A percentile compares a stretch with the other conserved stretches of the same genome.
phyloP scores from a whole-genome alignment of 2,888 invertebrate genomes.

The Lepeophtheirus nordmannii region DNA sequence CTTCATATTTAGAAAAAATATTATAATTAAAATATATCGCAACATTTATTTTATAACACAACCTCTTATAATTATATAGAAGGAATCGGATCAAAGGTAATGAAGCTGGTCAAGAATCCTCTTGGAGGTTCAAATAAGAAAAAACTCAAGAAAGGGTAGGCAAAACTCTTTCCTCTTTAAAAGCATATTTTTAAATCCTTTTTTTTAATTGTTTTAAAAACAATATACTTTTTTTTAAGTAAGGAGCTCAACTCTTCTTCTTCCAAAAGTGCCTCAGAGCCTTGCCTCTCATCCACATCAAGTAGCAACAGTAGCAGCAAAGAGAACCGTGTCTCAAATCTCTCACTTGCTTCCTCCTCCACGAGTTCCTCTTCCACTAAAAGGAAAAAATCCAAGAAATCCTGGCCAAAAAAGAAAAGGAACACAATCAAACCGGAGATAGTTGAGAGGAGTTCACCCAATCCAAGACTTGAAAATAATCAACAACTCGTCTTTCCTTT shows the following conservation, averaged over 20 bases:
- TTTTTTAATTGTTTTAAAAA: not conserved
- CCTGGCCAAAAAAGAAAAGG: not conserved
- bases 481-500: slow-evolving; percentile 5
- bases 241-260: no score
- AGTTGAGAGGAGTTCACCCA: not conserved
- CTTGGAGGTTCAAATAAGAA: not conserved
- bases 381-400: not conserved
- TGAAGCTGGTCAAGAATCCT: not conserved
- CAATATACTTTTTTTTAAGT: not conserved
- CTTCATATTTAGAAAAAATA: no score
- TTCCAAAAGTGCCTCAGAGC: not conserved
- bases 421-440: not conserved
- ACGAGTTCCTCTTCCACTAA: not conserved
- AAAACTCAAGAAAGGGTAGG: no score
- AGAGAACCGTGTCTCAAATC: not conserved
- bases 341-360: not conserved
- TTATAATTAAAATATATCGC: no score
- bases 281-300: not conserved
- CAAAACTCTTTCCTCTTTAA: not conserved
- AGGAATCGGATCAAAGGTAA: not conserved
- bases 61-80: not conserved
- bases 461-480: not conserved
- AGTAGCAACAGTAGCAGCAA: not conserved
- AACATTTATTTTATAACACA: no score
- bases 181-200: not conserved